Conservation (phyloP, 2,113 vertebrate species). For the Melanotaenia duboulayi region DNA sequence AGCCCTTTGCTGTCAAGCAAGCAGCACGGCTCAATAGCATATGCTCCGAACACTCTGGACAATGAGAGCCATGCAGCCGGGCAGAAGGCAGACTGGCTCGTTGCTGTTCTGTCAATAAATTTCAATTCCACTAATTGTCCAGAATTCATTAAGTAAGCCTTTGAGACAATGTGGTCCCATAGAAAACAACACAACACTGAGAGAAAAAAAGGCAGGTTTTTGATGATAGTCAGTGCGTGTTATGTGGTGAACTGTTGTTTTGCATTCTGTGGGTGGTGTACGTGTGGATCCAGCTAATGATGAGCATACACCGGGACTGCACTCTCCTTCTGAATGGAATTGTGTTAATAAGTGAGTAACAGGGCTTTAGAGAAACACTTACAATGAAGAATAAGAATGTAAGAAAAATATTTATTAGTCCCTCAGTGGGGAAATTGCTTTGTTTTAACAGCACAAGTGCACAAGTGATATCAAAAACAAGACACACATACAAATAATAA, state of each 20-base stretch:
- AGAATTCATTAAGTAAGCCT: constrained; percentile 86
- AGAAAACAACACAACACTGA: constrained; percentile 75
- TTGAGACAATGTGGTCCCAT: constrained; percentile 76
- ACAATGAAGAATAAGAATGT: neutral
- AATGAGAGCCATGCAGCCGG: constrained; percentile 87
- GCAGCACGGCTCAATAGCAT: constrained; percentile 84
- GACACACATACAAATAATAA: too few species aligned
- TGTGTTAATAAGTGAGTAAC: constrained; percentile 24
- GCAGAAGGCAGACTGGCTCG: constrained; percentile 74
- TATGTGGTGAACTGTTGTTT: constrained; percentile 49
- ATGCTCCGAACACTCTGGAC: constrained; percentile 87
- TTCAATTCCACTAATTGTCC: constrained; percentile 98
- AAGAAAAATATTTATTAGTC: too few species aligned
- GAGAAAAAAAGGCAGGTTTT: constrained; percentile 69
- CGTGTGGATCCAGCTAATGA: constrained; percentile 25
- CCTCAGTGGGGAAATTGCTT: too few species aligned
- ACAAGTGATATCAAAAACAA: too few species aligned
- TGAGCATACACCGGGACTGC: constrained; percentile 16
- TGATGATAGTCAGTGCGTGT: constrained; percentile 42
- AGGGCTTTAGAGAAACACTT: neutral
- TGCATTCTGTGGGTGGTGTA: constrained; percentile 48
- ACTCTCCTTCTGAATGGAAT: constrained; percentile 15
- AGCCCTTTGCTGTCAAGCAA: constrained; percentile 88
- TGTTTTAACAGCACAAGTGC: too few species aligned
- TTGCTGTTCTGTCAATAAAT: constrained; percentile 93